Base-by-base conservation (phyloP, 2,888 invertebrate genomes). In the Heliconius sara region DNA sequence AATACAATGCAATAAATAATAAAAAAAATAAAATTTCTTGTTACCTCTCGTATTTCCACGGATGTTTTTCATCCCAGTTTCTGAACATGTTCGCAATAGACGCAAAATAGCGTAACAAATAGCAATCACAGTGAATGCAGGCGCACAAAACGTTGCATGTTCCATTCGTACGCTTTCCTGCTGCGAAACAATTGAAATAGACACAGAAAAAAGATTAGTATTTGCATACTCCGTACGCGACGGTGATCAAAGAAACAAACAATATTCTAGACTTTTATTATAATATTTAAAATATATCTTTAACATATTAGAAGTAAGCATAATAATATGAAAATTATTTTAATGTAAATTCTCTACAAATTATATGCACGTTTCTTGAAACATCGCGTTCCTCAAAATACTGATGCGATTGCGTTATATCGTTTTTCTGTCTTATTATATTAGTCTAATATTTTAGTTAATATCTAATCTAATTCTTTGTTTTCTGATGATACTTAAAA, bases 41-140 rank as follows among this genome's bases (percentile, higher is more conserved):
- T 79, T 65, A 76, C 65, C 57, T 60, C 71, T 70, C n/a, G 73
- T 63, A 75, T 80, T 80, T 60, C 76, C 77, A 66, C 52, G 60
- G 16, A 77, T 43, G 70, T 77, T 76, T 75, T 77, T 75, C 73
- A 71, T 77, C 77, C 68, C 47, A 52, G 68, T 75, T 63, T 74
- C 43, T 72, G 70, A 66, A 65, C 67, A 78, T 67, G 78, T 76
- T 57, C 76, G 72, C 79, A 81, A 78, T 76, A 81, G 73, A 79
- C 66, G 73, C 68, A 80, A 78, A 79, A 79, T 47, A 78, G 71
- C 76, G 78, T 81, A 78, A 79, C 82, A 79, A 81, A 79, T 76
- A 79, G 79, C 82, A 76, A 81, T 79, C 77, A 81, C 82, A 77
- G 77, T 79, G 72, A 81, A 81, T 79, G 81, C 78, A 66, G 78